A percentile compares a stretch with the other conserved stretches of the same genome.
Evolutionary conservation across 2,797 vertebrate species (phyloP).

Genomic region (Steatocranus sp.): DNA sequence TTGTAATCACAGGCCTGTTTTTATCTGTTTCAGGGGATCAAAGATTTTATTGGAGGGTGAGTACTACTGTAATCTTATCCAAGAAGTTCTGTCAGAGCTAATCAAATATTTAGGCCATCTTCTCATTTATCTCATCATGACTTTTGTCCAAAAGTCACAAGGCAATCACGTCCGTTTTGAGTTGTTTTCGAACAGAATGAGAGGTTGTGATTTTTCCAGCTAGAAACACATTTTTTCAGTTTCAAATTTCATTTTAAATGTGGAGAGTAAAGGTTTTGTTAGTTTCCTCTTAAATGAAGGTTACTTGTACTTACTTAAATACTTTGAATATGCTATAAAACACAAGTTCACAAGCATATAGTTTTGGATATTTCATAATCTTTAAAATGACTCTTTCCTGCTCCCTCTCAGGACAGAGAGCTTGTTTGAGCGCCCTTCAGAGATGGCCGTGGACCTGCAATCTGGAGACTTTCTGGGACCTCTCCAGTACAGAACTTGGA

Average conservation of each 20-base stretch:
- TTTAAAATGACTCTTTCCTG: not conserved
- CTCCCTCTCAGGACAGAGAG: constrained; percentile 48
- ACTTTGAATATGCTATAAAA: not conserved
- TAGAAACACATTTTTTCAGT: not conserved
- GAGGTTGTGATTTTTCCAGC: not conserved
- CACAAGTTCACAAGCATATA: not conserved
- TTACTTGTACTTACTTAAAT: not conserved
- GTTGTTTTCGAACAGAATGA: constrained; percentile 4
- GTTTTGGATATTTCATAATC: not conserved
- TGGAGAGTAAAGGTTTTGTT: not conserved
- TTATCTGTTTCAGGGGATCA: constrained; percentile 68
- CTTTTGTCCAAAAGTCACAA: not conserved
- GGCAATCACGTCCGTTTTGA: not conserved
- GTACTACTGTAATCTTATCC: not conserved
- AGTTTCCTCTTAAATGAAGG: not conserved
- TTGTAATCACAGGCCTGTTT: not conserved
- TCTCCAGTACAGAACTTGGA: constrained; percentile 72
- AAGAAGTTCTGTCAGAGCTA: not conserved
- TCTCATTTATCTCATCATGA: not conserved
- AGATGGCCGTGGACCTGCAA: constrained; percentile 55
- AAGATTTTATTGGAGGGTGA: constrained; percentile 73
- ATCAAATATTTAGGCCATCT: not conserved
- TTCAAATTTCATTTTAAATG: not conserved
- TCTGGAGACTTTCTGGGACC: constrained; percentile 67
- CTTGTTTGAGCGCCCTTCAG: constrained; percentile 59